Evolutionary conservation across 2,888 invertebrate species (phyloP), one percentile per base, ranked within the genome.

Genomic region (Colostygia pectinataria): DNA sequence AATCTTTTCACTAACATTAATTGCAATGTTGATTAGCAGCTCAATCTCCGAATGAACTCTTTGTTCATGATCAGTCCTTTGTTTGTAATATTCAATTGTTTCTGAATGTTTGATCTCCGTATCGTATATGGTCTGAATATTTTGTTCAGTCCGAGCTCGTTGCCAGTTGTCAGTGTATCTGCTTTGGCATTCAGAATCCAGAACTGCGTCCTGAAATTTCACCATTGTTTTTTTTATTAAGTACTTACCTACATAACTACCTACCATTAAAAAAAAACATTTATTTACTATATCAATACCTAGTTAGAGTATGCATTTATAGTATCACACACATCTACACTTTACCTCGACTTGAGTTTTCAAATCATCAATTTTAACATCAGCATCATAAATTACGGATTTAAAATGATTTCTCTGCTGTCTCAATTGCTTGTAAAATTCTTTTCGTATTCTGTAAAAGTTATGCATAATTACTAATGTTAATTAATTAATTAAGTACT

Each of bases 21-120:
- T 83, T 25, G 55, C 51, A 13, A 87, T 83, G 54, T 75, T 82
- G n/a, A 71, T 69, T 2, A 87, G 71, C 13, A 84, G 54, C 45
- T 89, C 88, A 2, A 88, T 66, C 71, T 90, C 89, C 0, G 74
- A 42, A 41, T 89, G 90, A 4, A 83, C 78, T 20, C 87, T 69
- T 9, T 81, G 77, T 52, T 90, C 89, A 29, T 80, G 68, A 13
- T 87, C 85, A 1, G 61, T 46, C 39, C 75, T 71, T 27, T 59
- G 63, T 37, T 83, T 81, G 56, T 65, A 83, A 39, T 69, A 70
- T 40, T 77, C 73, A 20, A 83, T 75, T 7, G 51, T 38, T 1
- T 59, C 39, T 0, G 68, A 60, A 3, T 74, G 69, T 0, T 43
- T 46, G 0, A 48, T 13, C 55, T 88, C 86, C 3, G 42, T 59